Evolutionary conservation across 1,140 invertebrate species (phyloP).

Genomic region (Dendrolimus punctatus): DNA sequence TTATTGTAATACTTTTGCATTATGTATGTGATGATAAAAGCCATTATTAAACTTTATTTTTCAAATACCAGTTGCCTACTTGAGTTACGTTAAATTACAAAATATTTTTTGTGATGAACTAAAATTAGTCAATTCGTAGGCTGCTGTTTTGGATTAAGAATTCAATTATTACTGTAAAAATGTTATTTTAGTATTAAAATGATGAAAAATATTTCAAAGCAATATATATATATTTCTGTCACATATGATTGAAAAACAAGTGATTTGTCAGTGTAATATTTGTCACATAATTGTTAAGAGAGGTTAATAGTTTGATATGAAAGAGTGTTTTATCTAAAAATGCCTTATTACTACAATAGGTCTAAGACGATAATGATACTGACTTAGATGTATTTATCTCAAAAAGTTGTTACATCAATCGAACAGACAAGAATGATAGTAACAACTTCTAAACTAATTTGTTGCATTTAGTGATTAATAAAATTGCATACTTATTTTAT

Average conservation of each 20-base stretch:
- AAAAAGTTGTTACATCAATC: conserved; percentile 53
- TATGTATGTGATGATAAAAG: too few relatives aligned
- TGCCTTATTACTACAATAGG: conserved; percentile 68
- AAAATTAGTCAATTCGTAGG: conserved; percentile 57
- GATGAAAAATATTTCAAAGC: conserved; percentile 43
- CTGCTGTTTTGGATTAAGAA: conserved; percentile 46
- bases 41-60: not conserved
- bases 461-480: conserved; percentile 71
- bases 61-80: not conserved
- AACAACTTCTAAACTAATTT: conserved; percentile 65
- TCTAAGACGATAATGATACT: conserved; percentile 63
- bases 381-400: conserved; percentile 61
- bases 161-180: conserved; percentile 58
- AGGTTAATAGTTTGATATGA: conserved; percentile 68
- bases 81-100: conserved; percentile 2
- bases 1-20: too few relatives aligned
- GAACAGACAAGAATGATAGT: conserved; percentile 46
- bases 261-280: conserved; percentile 51
- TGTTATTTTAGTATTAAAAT: conserved; percentile 52
- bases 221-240: conserved; percentile 53
- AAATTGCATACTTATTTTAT: conserved; percentile 69
- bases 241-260: conserved; percentile 39
- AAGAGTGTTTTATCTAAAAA: conserved; percentile 68
- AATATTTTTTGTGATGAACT: conserved; percentile 15
- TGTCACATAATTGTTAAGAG: conserved; percentile 65